These are phyloP conservation scores for Hypotaenidia okinawae DNA, from an alignment of 2,797 vertebrate genomes.

Conservation along the genomic window DNA sequence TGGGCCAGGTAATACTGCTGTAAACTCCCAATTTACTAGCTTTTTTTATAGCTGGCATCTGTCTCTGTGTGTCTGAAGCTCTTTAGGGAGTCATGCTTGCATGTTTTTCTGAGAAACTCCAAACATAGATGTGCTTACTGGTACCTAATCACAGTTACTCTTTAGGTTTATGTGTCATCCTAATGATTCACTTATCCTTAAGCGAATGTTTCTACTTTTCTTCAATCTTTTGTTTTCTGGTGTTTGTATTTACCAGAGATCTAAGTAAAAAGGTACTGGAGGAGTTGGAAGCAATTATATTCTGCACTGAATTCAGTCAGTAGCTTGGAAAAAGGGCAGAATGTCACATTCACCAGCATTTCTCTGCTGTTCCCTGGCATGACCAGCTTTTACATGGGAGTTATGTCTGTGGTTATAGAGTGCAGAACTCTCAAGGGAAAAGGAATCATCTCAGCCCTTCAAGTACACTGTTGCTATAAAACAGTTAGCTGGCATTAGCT, in stretches of 20 bases:
- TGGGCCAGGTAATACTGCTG: neutral
- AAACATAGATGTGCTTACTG: rapidly evolving
- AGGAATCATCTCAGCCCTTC: neutral
- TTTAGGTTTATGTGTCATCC: rapidly evolving
- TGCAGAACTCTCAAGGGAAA: neutral
- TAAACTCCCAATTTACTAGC: neutral
- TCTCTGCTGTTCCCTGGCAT: neutral
- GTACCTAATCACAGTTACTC: neutral
- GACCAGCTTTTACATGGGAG: rapidly evolving
- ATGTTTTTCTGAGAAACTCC: neutral
- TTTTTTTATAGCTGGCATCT: neutral
- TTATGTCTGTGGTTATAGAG: neutral
- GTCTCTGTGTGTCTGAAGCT: neutral
- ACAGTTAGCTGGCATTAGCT: neutral
- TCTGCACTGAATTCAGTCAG: neutral
- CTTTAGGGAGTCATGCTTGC: neutral
- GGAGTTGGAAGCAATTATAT: neutral
- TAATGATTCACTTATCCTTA: neutral
- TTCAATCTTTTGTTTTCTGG: no score
- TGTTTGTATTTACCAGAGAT: neutral
- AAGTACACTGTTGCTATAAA: neutral
- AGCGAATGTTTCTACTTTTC: neutral
- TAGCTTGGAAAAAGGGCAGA: neutral
- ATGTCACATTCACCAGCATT: neutral
- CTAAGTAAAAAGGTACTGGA: neutral